phyloP scores from a whole-genome alignment of 2,113 vertebrate genomes.

The Megaleporinus macrocephalus region DNA sequence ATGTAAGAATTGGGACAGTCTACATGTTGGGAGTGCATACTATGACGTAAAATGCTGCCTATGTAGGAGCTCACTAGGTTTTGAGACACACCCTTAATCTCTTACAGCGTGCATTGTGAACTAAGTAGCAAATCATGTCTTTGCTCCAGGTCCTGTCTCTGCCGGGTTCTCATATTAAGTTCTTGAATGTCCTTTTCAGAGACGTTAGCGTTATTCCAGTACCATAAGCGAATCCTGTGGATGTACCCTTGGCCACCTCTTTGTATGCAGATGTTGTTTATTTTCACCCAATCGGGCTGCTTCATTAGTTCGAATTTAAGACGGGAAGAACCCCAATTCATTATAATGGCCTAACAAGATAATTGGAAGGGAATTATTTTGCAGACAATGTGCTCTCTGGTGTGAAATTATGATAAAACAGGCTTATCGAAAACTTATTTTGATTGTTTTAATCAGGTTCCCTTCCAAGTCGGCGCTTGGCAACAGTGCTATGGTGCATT shows the following conservation, averaged over 20 bases:
- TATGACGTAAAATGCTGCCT: too few relatives aligned
- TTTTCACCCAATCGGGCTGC: not conserved
- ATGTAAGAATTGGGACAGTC: too few relatives aligned
- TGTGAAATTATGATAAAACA: constrained; percentile 21
- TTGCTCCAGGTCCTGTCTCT: too few relatives aligned
- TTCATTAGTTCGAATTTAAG: constrained; percentile 17
- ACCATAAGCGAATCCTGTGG: not conserved
- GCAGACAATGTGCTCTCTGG: not conserved
- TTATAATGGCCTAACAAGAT: constrained; percentile 1
- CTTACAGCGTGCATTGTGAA: too few relatives aligned
- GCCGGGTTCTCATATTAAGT: too few relatives aligned
- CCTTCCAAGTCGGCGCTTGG: not conserved
- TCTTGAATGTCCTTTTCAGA: too few relatives aligned
- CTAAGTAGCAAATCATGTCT: too few relatives aligned
- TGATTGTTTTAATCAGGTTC: constrained; percentile 30
- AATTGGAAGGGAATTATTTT: not conserved
- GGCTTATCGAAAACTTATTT: not conserved
- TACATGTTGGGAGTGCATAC: too few relatives aligned
- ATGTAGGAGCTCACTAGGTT: too few relatives aligned
- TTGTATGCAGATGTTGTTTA: constrained; percentile 17
- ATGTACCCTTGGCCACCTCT: not conserved
- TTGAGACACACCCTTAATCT: too few relatives aligned
- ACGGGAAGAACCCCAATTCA: not conserved
- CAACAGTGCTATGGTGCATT: not conserved
- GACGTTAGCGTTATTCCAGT: not conserved